These are phyloP conservation scores for Crenuchus spilurus DNA, from an alignment of 2,797 vertebrate species.

Conservation along the genomic window DNA sequence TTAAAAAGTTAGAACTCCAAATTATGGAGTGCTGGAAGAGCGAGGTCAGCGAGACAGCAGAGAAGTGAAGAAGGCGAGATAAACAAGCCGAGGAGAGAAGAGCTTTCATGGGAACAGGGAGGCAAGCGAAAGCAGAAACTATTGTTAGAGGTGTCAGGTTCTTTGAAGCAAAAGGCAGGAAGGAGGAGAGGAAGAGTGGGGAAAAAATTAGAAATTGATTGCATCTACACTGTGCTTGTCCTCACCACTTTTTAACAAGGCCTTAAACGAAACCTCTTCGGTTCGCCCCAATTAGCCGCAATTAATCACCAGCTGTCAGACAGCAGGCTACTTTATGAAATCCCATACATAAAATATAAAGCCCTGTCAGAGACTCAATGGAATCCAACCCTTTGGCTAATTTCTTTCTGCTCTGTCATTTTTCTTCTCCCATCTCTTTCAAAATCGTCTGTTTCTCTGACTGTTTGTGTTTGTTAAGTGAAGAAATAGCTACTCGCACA, in stretches of 20 bases:
- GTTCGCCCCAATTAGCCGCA: conserved; percentile 62
- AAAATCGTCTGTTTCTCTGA: conserved; percentile 25
- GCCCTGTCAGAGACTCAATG: conserved; percentile 27
- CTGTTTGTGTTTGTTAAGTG: conserved; percentile 38
- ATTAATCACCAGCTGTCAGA: conserved; percentile 65
- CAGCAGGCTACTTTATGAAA: conserved; percentile 43
- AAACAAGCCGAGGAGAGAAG: neutral
- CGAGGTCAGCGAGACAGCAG: neutral
- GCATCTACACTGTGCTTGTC: conserved; percentile 25
- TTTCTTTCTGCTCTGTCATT: conserved; percentile 5
- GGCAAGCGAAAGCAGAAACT: conserved; percentile 48
- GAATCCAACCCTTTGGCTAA: conserved; percentile 3
- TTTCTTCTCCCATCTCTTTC: conserved; percentile 30
- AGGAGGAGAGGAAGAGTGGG: conserved; percentile 46
- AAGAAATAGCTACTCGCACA: conserved; percentile 53
- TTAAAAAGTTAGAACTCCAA: no score
- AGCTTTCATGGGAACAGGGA: neutral
- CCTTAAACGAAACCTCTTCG: conserved; percentile 29
- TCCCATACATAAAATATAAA: conserved; percentile 65
- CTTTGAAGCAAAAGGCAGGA: conserved; percentile 42
- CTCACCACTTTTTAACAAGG: conserved; percentile 37
- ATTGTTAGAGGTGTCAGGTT: conserved; percentile 41
- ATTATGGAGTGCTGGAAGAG: no score
- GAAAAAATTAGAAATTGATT: conserved; percentile 37
- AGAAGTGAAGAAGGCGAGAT: conserved; percentile 23